Conservation (phyloP, 2,113 vertebrate species). For the Tragelaphus buxtoni region DNA sequence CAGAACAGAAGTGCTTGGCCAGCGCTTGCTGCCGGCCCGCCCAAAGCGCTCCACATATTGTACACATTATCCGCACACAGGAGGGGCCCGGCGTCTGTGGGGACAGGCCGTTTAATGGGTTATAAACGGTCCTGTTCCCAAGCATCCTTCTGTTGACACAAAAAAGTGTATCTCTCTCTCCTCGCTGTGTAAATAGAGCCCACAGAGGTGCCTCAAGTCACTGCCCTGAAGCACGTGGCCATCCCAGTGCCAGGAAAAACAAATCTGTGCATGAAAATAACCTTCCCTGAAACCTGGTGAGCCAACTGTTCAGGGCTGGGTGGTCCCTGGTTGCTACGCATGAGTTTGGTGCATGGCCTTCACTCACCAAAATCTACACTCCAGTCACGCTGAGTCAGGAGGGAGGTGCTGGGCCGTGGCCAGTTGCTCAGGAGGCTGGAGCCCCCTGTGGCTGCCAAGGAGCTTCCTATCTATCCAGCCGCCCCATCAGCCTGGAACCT, state of each 20-base stretch:
- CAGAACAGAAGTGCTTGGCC: constrained; percentile 47
- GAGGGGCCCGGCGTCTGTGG: constrained; percentile 10
- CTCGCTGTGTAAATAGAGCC: neutral
- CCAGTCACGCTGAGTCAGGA: neutral
- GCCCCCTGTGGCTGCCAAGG: neutral
- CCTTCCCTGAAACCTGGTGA: neutral
- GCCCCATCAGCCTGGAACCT: neutral
- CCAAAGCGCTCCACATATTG: constrained; percentile 47
- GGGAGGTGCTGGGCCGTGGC: neutral
- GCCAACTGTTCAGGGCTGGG: constrained; percentile 31
- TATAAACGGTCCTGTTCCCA: constrained; percentile 67
- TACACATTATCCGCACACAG: constrained; percentile 36
- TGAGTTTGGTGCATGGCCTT: neutral
- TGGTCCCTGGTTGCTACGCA: constrained; percentile 54
- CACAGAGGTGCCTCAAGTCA: neutral
- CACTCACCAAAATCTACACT: neutral
- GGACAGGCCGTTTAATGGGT: constrained; percentile 65
- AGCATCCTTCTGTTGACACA: constrained; percentile 43
- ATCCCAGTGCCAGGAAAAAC: constrained; percentile 42
- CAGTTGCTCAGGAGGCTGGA: neutral
- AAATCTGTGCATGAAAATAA: neutral
- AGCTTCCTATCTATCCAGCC: neutral
- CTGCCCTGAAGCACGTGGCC: neutral
- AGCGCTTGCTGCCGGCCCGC: neutral
- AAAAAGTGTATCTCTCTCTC: neutral